phyloP scores from a whole-genome alignment of 2,888 invertebrate species.

The Emmelina monodactyla region DNA sequence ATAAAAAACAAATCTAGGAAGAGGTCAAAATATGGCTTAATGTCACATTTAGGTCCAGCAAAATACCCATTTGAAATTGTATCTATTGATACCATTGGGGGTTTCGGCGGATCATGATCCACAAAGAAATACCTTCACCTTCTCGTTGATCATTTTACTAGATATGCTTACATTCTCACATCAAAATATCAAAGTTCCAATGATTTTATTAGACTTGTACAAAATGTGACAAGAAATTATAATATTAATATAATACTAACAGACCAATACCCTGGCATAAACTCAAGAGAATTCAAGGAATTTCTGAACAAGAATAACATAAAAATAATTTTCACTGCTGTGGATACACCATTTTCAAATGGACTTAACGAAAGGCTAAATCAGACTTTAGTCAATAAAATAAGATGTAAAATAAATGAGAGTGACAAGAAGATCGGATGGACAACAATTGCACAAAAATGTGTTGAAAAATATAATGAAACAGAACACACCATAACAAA shows the following conservation, averaged over 20 bases:
- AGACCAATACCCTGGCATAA: constrained; percentile 18
- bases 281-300: constrained; percentile 12
- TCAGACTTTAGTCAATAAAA: constrained; percentile 22
- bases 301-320: constrained; percentile 14
- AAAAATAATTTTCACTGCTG: constrained; percentile 22
- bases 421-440: constrained; percentile 14
- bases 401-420: constrained; percentile 22
- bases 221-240: constrained; percentile 12
- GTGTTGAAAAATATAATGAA: constrained; percentile 21
- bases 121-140: constrained; percentile 20
- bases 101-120: constrained; percentile 19
- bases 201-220: constrained; percentile 17
- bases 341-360: constrained; percentile 18
- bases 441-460: constrained; percentile 19
- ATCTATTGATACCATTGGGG: constrained; percentile 18
- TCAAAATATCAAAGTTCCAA: constrained; percentile 17
- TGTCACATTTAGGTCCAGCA: constrained; percentile 19
- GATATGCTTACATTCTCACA: constrained; percentile 17
- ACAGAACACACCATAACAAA: constrained; percentile 22
- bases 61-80: constrained; percentile 16
- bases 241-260: no score
- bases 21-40: constrained; percentile 15
- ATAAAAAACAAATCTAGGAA: constrained; percentile 18
- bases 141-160: constrained; percentile 10
- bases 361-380: constrained; percentile 20